Percentiles rank a stretch among this genome's conserved stretches.
Evolutionary conservation across 2,888 invertebrate genomes (phyloP).

Genomic region (Dasypolia templi): DNA sequence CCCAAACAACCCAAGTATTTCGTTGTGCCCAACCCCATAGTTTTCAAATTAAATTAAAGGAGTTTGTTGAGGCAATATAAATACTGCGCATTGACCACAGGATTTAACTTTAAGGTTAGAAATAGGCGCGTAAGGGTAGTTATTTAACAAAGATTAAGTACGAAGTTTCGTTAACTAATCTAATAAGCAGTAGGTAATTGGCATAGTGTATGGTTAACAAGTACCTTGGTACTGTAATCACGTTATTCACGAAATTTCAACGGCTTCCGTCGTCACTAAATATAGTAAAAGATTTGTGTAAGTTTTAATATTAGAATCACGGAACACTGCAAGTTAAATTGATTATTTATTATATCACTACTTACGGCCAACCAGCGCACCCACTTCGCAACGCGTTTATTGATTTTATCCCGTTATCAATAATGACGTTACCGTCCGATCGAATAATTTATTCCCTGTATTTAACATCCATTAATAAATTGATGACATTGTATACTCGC

Average conservation of each 20-base stretch:
- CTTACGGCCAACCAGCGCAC: constrained; percentile 41
- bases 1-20: constrained; percentile 80
- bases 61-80: constrained; percentile 70
- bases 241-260: constrained; percentile 78
- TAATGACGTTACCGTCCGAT: constrained; percentile 55
- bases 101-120: constrained; percentile 63
- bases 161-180: constrained; percentile 67
- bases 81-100: constrained; percentile 67
- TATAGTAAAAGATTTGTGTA: constrained; percentile 68
- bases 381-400: constrained; percentile 51
- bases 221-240: constrained; percentile 76
- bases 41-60: constrained; percentile 84
- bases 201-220: constrained; percentile 63
- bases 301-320: constrained; percentile 65
- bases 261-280: constrained; percentile 75
- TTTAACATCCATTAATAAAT: constrained; percentile 59
- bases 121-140: constrained; percentile 51
- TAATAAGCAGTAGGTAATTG: constrained; percentile 76
- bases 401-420: constrained; percentile 62
- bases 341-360: constrained; percentile 63
- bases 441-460: constrained; percentile 60
- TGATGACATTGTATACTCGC: constrained; percentile 54
- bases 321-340: constrained; percentile 60
- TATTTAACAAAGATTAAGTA: constrained; percentile 55
- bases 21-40: constrained; percentile 83